Conservation (phyloP, 2,888 invertebrate species). For the Campoletis raptor region DNA sequence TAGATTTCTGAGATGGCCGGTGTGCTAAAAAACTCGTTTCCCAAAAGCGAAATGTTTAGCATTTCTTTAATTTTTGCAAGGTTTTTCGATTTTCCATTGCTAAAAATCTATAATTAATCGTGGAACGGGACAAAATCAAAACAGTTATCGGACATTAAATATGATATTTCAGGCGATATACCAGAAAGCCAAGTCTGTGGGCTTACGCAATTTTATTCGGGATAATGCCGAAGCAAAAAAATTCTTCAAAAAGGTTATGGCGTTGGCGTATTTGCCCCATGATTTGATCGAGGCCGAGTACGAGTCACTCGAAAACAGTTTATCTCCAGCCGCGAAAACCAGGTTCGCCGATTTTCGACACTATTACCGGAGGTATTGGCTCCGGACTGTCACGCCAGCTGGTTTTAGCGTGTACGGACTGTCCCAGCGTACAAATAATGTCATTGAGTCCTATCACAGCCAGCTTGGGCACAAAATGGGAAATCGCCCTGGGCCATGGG, state of each 20-base stretch:
- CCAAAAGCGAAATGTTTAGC: background rate
- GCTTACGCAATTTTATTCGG: background rate
- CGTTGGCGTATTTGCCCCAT: constrained; percentile 17
- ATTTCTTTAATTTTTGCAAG: background rate
- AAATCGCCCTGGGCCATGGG: constrained; percentile 37
- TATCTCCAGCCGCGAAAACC: background rate
- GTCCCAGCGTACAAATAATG: constrained; percentile 23
- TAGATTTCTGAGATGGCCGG: background rate
- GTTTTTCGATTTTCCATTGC: background rate
- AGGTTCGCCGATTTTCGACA: background rate
- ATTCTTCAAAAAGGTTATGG: background rate
- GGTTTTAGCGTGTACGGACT: constrained; percentile 39
- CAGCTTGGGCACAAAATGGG: constrained; percentile 30
- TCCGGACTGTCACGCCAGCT: constrained; percentile 18
- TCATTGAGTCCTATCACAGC: constrained; percentile 46
- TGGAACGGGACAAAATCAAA: background rate
- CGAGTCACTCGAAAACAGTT: background rate
- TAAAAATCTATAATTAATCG: background rate
- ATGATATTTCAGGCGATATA: constrained; percentile 9
- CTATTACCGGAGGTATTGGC: constrained; percentile 23
- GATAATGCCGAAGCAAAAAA: background rate
- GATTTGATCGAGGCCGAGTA: constrained; percentile 15
- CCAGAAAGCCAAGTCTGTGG: background rate
- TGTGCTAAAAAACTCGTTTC: background rate
- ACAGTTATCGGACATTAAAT: background rate